Conservation (phyloP, 1,140 invertebrate genomes). For the Nasonia longicornis region DNA sequence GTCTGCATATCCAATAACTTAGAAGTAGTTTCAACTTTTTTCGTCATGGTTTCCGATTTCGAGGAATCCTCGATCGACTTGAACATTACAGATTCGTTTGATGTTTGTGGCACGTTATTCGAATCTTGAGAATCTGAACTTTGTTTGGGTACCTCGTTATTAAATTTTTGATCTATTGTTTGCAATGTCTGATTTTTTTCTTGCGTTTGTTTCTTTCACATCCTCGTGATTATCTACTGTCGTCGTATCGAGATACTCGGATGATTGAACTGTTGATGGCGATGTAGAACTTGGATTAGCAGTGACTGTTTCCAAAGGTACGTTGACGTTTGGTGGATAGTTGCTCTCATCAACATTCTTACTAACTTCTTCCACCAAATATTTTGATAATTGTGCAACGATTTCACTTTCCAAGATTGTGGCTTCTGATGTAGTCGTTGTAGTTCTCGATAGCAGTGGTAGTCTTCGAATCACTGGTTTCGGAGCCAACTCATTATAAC, state of each 20-base stretch:
- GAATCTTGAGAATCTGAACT: conserved; percentile 9
- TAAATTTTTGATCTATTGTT: neutral
- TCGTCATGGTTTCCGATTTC: neutral
- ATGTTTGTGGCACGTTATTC: conserved; percentile 18
- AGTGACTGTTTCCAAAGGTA: conserved; percentile 5
- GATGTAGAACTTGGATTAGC: conserved; percentile 3
- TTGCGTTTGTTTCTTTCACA: neutral
- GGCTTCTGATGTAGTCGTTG: conserved; percentile 40
- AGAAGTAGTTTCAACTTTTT: neutral
- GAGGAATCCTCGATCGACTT: neutral
- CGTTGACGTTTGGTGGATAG: neutral
- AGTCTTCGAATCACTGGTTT: conserved; percentile 63
- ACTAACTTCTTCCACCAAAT: neutral
- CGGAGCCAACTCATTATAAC: conserved; percentile 62
- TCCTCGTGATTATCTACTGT: neutral
- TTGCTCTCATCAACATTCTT: conserved; percentile 21
- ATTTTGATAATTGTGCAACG: neutral
- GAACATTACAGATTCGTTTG: neutral
- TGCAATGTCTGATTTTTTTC: neutral
- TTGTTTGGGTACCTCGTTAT: conserved; percentile 27
- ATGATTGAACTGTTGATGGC: conserved; percentile 18
- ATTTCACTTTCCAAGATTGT: conserved; percentile 21
- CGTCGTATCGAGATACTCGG: conserved; percentile 6
- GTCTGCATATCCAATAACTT: neutral
- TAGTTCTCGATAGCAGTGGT: conserved; percentile 51